Conservation (phyloP, 2,113 vertebrate genomes). For the Egretta garzetta region DNA sequence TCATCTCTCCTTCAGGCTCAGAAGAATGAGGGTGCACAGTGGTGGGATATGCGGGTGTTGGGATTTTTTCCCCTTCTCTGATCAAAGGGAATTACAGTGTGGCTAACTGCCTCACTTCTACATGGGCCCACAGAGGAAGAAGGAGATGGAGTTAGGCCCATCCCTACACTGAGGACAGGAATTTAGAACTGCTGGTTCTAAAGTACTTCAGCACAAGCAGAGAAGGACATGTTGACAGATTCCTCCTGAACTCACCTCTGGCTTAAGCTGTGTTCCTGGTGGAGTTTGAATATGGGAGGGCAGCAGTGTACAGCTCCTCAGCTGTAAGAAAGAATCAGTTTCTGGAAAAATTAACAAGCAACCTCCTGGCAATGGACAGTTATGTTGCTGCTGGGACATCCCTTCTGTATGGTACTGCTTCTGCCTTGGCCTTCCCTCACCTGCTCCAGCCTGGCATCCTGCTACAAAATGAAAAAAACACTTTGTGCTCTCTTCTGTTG, state of each 20-base stretch:
- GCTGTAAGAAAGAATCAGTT: background rate
- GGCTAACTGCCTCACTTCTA: background rate
- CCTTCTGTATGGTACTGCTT: fast-evolving
- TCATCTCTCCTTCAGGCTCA: background rate
- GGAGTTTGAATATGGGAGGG: background rate
- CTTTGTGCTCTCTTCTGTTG: background rate
- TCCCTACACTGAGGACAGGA: background rate
- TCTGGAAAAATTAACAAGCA: background rate
- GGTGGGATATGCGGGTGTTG: background rate
- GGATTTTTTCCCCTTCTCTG: background rate
- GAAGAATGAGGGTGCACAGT: background rate
- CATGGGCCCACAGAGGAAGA: background rate
- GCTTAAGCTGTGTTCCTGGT: background rate
- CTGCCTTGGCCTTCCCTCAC: background rate
- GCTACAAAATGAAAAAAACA: background rate
- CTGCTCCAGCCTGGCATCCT: background rate
- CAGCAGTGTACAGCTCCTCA: background rate
- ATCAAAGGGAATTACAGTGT: background rate
- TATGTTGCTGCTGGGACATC: background rate
- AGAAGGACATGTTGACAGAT: background rate
- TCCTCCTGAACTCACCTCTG: background rate
- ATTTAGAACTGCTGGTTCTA: background rate
- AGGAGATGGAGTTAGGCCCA: background rate
- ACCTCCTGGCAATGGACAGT: background rate
- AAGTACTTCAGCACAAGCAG: background rate